Base-by-base conservation (phyloP, 2,888 invertebrate genomes). In the Mythimna albipuncta region DNA sequence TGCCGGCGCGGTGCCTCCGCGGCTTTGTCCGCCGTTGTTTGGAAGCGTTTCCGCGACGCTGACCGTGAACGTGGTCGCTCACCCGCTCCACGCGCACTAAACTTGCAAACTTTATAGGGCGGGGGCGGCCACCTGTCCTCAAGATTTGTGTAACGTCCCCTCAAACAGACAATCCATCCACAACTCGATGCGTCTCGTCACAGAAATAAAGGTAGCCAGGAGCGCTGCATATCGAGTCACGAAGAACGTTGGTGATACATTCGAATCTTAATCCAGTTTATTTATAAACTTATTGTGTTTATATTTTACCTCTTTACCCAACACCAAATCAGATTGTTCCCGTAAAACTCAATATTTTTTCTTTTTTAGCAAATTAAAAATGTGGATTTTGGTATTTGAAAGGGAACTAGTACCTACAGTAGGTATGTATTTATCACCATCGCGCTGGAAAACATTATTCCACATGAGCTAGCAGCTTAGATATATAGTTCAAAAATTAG, bases 61-160 rank as follows among this genome's bases (percentile, higher is more conserved):
- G 94, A 86, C 95, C 95, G 87, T 95, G 95, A 95, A 92, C 88
- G 89, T 95, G 94, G 95, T 93, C 95, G 92, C 90, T 94, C 91
- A 95, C 95, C 94, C 94, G 91, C 78, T 64, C 77, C 76, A 71
- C 78, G 78, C 81, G 79, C 90, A 93, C 90, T 95, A 93, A 95
- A 93, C 90, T 88, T 85, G 85, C 81, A 79, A 85, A 88, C 85
- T 95, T 94, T 95, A 95, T 93, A 89, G 91, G 76, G 93, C 93
- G 94, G 93, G 91, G 94, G 94, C 93, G 93, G 91, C 80, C 87
- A 87, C 85, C 89, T 89, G 93, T 92, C 91, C 90, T 75, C 86
- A 80, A 91, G 91, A 94, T 93, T 92, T 93, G 92, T 93, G 92
- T 90, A 87, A 92, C 88, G 89, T 89, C 86, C 84, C 83, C 83